Evolutionary conservation across 2,797 vertebrate genomes (phyloP).

Genomic region (Coreius guichenoti): DNA sequence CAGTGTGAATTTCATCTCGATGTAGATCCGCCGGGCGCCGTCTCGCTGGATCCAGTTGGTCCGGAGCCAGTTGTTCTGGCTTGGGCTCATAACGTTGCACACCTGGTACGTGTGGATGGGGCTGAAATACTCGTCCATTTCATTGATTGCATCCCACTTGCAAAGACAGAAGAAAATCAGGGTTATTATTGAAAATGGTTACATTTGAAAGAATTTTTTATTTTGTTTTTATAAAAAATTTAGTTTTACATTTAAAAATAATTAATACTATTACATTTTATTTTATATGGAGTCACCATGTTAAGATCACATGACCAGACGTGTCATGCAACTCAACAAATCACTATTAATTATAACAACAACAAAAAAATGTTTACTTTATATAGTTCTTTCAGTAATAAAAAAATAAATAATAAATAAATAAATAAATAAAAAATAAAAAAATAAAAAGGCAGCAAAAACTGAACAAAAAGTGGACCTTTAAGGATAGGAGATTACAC

Average conservation of each 20-base stretch:
- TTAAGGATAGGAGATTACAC: not conserved
- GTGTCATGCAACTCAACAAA: not conserved
- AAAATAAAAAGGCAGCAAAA: not conserved
- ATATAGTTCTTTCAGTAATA: not conserved
- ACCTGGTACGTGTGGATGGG: conserved; percentile 99
- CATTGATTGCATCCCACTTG: conserved; percentile 98
- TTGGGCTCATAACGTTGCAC: conserved; percentile 96
- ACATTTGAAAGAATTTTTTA: not conserved
- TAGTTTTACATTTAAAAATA: not conserved
- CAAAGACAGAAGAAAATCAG: conserved; percentile 37
- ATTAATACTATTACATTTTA: not conserved
- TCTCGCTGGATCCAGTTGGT: conserved; percentile 91
- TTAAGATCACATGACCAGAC: not conserved
- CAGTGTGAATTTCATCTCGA: conserved; percentile 94
- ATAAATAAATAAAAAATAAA: not conserved
- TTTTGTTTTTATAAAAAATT: no score
- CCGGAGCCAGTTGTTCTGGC: conserved; percentile 98
- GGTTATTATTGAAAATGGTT: not conserved
- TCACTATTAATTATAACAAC: not conserved
- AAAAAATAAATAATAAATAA: not conserved
- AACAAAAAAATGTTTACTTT: not conserved
- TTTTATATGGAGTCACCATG: not conserved
- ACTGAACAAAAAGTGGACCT: not conserved
- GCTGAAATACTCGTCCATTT: conserved; percentile 96
- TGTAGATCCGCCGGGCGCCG: conserved; percentile 89